Percentiles rank a stretch among this genome's conserved stretches.
Evolutionary conservation across 1,140 invertebrate genomes (phyloP).

Genomic region (Camponotus pennsylvanicus): DNA sequence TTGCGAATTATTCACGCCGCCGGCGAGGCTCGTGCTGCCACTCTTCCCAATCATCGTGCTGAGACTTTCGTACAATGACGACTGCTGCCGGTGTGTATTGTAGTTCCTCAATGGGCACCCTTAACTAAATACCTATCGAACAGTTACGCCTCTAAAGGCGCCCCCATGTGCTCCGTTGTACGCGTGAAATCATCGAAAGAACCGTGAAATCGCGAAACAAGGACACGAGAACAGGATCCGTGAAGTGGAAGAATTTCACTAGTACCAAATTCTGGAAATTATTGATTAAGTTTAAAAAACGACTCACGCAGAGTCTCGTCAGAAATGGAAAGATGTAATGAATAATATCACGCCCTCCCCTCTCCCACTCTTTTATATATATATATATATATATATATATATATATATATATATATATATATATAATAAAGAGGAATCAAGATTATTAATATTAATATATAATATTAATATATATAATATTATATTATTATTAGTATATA

Average conservation of each 20-base stretch:
- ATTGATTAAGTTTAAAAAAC: not conserved
- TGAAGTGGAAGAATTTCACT: slow-evolving; percentile 9
- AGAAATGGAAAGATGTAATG: no score
- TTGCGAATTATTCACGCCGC: slow-evolving; percentile 80
- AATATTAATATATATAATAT: no score
- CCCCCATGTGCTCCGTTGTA: slow-evolving; percentile 26
- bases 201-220: slow-evolving; percentile 46
- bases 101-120: slow-evolving; percentile 72
- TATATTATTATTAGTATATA: no score
- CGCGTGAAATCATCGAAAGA: slow-evolving; percentile 56
- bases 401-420: no score
- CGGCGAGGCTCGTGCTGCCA: slow-evolving; percentile 63
- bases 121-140: slow-evolving; percentile 75
- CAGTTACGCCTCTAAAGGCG: slow-evolving; percentile 57
- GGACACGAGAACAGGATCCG: slow-evolving; percentile 4
- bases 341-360: no score
- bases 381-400: no score
- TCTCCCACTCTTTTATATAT: no score
- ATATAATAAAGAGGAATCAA: no score
- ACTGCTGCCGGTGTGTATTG: slow-evolving; percentile 74
- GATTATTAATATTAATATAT: no score
- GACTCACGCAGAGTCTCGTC: not conserved
- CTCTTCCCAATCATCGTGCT: slow-evolving; percentile 72
- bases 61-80: slow-evolving; percentile 75
- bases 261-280: not conserved